A percentile compares a stretch with the other conserved stretches of the same genome.
Evolutionary conservation across 2,113 vertebrate genomes (phyloP).

Genomic region (Mirounga angustirostris): DNA sequence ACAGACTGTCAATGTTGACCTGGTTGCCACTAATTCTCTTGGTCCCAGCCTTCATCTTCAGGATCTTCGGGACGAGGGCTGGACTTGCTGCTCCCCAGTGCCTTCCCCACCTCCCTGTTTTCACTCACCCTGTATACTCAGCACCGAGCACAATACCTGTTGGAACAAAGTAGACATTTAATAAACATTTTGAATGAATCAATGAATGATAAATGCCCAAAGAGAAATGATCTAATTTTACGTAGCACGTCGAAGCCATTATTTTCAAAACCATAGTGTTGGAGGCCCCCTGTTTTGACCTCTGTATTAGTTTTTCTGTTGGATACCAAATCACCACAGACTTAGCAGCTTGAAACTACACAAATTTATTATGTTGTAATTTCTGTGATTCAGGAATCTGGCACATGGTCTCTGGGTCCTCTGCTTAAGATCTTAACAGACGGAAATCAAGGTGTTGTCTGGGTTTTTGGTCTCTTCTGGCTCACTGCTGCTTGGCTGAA

Average conservation of each 20-base stretch:
- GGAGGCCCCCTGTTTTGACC: neutral
- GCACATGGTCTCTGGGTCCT: neutral
- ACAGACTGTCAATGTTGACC: neutral
- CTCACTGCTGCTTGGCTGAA: neutral
- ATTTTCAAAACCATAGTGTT: neutral
- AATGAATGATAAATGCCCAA: neutral
- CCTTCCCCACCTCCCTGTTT: neutral
- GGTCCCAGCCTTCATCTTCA: neutral
- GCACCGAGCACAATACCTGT: neutral
- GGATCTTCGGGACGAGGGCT: neutral
- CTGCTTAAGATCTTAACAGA: neutral
- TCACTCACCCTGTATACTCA: neutral
- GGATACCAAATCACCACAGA: neutral
- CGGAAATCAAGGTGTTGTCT: neutral
- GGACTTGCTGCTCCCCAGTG: neutral
- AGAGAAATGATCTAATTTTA: constrained; percentile 21
- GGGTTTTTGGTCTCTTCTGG: neutral
- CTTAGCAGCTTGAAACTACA: neutral
- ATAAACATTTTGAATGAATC: neutral
- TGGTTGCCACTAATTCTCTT: neutral
- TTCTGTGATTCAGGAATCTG: neutral
- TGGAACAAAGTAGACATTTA: neutral
- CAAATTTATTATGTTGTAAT: neutral
- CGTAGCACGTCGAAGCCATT: neutral
- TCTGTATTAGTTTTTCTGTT: neutral